Conservation (phyloP, 1,140 invertebrate genomes). For the Neodiprion pinetum region DNA sequence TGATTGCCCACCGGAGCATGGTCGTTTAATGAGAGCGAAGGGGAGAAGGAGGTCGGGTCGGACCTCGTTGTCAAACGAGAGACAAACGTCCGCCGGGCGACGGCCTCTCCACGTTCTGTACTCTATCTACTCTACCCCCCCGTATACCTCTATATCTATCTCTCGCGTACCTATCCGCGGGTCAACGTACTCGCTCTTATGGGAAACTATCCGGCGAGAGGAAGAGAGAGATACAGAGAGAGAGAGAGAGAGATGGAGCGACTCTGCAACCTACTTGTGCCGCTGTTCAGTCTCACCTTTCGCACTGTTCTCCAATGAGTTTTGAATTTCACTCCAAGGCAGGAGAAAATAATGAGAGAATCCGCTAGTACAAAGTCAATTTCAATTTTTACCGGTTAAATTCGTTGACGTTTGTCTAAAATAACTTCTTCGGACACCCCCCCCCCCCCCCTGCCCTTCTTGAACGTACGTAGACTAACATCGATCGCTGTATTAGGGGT, state of each 20-base stretch:
- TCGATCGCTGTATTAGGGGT: too few relatives aligned
- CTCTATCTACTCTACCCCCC: slow-evolving; percentile 32
- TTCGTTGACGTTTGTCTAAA: too few relatives aligned
- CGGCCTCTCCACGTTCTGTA: slow-evolving; percentile 31
- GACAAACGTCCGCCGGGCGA: slow-evolving; percentile 34
- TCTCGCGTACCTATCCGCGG: slow-evolving; percentile 3
- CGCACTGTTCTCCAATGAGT: neutral
- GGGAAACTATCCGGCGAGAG: slow-evolving; percentile 1
- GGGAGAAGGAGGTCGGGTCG: neutral
- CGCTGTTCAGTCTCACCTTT: slow-evolving; percentile 10
- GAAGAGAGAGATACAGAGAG: slow-evolving; percentile 12
- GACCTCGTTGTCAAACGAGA: slow-evolving; percentile 22
- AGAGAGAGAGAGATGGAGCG: slow-evolving; percentile 16
- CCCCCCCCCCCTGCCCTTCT: too few relatives aligned
- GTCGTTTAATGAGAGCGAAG: neutral
- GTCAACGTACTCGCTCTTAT: slow-evolving; percentile 5
- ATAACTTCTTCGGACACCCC: slow-evolving; percentile 4
- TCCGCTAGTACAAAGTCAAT: neutral
- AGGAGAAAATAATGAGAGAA: slow-evolving; percentile 15
- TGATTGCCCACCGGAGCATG: too few relatives aligned
- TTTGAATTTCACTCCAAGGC: slow-evolving; percentile 8
- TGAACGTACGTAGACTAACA: too few relatives aligned
- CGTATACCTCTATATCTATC: neutral
- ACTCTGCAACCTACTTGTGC: neutral
- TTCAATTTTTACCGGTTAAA: neutral